Conservation (phyloP, 2,888 invertebrate species). For the Caenorhabditis becei region DNA sequence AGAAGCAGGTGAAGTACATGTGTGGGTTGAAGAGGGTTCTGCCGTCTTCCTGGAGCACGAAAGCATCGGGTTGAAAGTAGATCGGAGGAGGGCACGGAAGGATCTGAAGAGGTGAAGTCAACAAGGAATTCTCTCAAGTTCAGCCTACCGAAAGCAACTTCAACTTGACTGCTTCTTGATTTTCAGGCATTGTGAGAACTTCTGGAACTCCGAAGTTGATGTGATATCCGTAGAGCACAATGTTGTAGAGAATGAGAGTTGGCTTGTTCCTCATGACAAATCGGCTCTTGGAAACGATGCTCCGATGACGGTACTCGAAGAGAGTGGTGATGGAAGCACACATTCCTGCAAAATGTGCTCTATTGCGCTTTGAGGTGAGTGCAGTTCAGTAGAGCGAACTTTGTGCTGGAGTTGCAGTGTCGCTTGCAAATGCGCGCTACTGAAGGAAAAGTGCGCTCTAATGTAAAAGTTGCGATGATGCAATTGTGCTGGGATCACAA, state of each 20-base stretch:
- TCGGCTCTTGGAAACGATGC: slow-evolving; percentile 33
- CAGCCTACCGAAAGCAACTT: slow-evolving; percentile 5
- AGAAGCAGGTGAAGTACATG: slow-evolving; percentile 40
- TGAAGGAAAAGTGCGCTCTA: not conserved
- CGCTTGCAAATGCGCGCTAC: too few relatives aligned
- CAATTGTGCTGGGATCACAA: too few relatives aligned
- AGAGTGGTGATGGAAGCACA: slow-evolving; percentile 20
- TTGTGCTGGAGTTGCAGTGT: too few relatives aligned
- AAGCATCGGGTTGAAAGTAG: slow-evolving; percentile 4
- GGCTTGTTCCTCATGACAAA: slow-evolving; percentile 40
- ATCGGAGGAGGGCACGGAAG: slow-evolving; percentile 37
- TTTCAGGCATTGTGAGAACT: slow-evolving; percentile 37
- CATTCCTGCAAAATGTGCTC: slow-evolving; percentile 25
- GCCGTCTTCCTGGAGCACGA: slow-evolving; percentile 32
- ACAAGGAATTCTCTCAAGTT: too few relatives aligned
- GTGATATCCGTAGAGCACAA: slow-evolving; percentile 21
- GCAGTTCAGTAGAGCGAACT: not conserved
- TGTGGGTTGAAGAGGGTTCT: slow-evolving; percentile 41
- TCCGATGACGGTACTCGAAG: slow-evolving; percentile 45
- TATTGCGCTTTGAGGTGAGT: not conserved
- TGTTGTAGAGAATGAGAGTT: not conserved
- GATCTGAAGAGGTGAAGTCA: not conserved
- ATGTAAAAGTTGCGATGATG: too few relatives aligned
- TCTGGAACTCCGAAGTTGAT: slow-evolving; percentile 47
- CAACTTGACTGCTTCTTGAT: slow-evolving; percentile 22